Percentiles rank a stretch among this genome's conserved stretches.
Evolutionary conservation across 2,797 vertebrate species (phyloP).

Genomic region (Tamandua tetradactyla): DNA sequence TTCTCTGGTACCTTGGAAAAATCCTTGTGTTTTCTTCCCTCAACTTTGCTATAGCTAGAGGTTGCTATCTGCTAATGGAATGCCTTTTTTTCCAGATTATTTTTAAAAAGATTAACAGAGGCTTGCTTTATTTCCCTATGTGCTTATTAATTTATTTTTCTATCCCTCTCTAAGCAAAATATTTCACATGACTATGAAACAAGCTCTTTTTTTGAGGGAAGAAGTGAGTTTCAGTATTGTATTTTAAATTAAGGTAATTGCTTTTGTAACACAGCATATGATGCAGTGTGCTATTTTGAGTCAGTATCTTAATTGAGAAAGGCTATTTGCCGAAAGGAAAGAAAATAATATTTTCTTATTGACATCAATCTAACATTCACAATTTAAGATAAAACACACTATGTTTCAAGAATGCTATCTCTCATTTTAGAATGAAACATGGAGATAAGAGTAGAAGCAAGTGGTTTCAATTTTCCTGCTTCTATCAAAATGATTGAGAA

Average conservation of each 20-base stretch:
- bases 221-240: neutral
- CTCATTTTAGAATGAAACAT: slow-evolving; percentile 26
- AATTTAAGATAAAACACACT: neutral
- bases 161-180: neutral
- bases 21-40: neutral
- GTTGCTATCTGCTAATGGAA: neutral
- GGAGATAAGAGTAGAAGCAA: slow-evolving; percentile 4
- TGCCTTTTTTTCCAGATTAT: neutral
- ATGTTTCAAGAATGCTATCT: neutral
- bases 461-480: neutral
- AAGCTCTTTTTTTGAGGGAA: neutral
- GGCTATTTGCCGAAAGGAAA: neutral
- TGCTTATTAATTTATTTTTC: neutral
- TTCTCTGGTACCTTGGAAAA: neutral
- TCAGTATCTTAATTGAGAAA: neutral
- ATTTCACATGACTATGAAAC: neutral
- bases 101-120: neutral
- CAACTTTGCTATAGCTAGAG: neutral
- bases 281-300: neutral
- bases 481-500: neutral
- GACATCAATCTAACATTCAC: neutral
- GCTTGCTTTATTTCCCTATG: neutral
- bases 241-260: neutral
- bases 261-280: neutral
- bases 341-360: neutral